A percentile compares a stretch with the other conserved stretches of the same genome.
Evolutionary conservation across 1,140 invertebrate genomes (phyloP).

Genomic region (Oedothorax gibbosus): DNA sequence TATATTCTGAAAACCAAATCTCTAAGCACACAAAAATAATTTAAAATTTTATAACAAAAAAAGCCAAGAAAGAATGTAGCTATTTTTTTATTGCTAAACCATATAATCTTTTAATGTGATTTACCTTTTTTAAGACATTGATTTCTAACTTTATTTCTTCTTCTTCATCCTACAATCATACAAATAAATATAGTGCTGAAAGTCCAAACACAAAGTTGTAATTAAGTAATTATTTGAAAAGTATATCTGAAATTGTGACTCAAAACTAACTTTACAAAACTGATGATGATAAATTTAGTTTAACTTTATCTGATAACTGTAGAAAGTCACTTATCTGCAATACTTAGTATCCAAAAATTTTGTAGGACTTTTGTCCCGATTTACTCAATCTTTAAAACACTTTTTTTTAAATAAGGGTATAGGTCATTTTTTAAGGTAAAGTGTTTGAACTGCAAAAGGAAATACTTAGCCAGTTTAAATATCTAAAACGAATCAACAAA

Average conservation of each 20-base stretch:
- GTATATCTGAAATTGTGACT: too few species aligned
- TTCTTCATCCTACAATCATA: slow-evolving; percentile 87
- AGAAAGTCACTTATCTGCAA: background rate
- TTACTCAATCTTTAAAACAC: too few species aligned
- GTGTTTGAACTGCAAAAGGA: too few species aligned
- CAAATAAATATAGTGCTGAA: background rate
- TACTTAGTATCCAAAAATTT: background rate
- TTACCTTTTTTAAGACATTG: slow-evolving; percentile 93
- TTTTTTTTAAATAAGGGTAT: too few species aligned
- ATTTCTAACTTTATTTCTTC: slow-evolving; percentile 99
- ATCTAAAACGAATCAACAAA: too few species aligned
- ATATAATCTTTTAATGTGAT: background rate
- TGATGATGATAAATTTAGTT: background rate
- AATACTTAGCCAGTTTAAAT: too few species aligned
- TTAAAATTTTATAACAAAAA: background rate
- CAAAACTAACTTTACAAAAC: too few species aligned
- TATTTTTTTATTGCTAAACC: background rate
- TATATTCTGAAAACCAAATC: background rate
- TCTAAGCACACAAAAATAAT: background rate
- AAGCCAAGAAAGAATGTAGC: background rate
- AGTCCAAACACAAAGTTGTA: too few species aligned
- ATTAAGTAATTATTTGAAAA: too few species aligned
- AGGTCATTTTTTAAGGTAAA: too few species aligned
- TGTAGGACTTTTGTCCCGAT: too few species aligned
- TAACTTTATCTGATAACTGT: background rate